Evolutionary conservation across 2,888 invertebrate genomes (phyloP).

Genomic region (Nematopogon swammerdamellus): DNA sequence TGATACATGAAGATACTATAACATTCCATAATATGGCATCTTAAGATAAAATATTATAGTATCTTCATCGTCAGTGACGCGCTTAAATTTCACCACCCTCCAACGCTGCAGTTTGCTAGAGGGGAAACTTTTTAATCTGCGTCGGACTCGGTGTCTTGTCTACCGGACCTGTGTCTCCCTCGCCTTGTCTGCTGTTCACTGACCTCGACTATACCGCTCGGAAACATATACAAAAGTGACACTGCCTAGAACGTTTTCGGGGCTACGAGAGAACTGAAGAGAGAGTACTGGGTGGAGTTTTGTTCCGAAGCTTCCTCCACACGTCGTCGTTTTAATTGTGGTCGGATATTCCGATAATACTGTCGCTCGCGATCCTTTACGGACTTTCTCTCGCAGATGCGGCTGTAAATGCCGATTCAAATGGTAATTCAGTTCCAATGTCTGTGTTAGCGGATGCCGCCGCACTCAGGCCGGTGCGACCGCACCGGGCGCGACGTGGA

Average conservation of each 20-base stretch:
- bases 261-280: no score
- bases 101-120: slow-evolving; percentile 44
- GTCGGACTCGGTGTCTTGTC: neutral
- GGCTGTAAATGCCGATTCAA: no score
- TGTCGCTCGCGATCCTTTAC: neutral
- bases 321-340: neutral
- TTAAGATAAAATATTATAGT: no score
- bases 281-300: no score
- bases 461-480: neutral
- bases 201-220: neutral
- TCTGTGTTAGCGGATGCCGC: neutral
- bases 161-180: no score
- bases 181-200: neutral
- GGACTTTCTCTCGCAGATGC: neutral
- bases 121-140: slow-evolving; percentile 44
- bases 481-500: neutral
- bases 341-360: neutral
- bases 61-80: no score
- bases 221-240: neutral
- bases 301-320: no score
- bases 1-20: no score
- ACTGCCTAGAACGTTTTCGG: neutral
- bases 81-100: slow-evolving; percentile 44
- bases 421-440: neutral
- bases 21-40: no score